Base-by-base conservation (phyloP, 64 coral and sea anemone genomes). In the Stichodactyla helianthus region DNA sequence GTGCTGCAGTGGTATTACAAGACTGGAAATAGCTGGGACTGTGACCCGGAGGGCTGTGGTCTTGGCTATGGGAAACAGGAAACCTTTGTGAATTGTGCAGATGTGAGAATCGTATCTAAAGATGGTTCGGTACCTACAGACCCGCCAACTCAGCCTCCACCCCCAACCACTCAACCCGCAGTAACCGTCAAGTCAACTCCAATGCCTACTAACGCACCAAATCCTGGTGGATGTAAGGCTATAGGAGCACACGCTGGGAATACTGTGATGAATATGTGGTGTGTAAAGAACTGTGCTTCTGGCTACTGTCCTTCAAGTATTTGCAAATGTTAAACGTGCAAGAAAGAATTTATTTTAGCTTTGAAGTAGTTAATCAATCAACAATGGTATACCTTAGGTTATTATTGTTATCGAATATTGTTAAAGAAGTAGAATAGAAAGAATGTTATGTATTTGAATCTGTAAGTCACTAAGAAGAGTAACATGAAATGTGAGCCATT, bases 1-100 rank as follows among this genome's bases (percentile, higher is more conserved):
- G 92, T 93, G 54, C 71, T 93, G 44, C 92, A 93, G 56, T 93
- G 92, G 92, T 93, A 87, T 88, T 93, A 87, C 87, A 93, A 86
- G 61, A 88, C 88, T 7, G 92, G 87, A 4, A 93, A 93, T 57
- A 80, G 71, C 50, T 93, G 92, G 92, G 92, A 50, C 3, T 93
- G 92, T 53, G 83, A 89, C 4, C 6, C 2, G 5, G 76, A 58
- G 5, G 68, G 65, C 9, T 88, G 86, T 17, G 87, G 87, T 2
- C 52, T 89, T 23, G 91, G 87, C 12, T 11, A 70, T 26, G 91
- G 87, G 7, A 35, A 50, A 27, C 92, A 89, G 23, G 92, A 93
- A 77, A 54, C 52, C 13, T 93, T 93, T 74, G 92, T 93, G 4
- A 93, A 93, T 52, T 93, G 92, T 51, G 92, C 92, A 20, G 83